A percentile compares a stretch with the other conserved stretches of the same genome.
These are phyloP conservation scores for Nothobranchius kuhntae DNA, from an alignment of 2,113 vertebrate species.

Conservation along the genomic window DNA sequence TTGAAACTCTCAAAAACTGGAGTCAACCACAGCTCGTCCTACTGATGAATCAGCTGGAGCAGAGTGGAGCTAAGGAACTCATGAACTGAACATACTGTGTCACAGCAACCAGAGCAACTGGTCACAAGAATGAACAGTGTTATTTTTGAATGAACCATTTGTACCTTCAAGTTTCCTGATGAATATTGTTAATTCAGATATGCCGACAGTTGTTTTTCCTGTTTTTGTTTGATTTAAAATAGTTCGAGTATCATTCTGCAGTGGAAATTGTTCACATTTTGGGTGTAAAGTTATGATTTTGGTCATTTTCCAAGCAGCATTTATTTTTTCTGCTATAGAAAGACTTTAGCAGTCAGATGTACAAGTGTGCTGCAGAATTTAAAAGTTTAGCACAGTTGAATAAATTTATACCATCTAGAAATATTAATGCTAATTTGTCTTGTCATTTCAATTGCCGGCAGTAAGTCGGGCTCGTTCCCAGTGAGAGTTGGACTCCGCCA, in stretches of 20 bases:
- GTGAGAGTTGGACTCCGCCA: too few species aligned
- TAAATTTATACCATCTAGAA: slow-evolving; percentile 42
- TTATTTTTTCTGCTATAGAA: slow-evolving; percentile 16
- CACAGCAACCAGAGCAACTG: slow-evolving; percentile 13
- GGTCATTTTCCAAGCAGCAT: slow-evolving; percentile 16
- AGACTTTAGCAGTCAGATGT: slow-evolving; percentile 26
- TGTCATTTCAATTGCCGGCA: too few species aligned
- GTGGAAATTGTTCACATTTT: slow-evolving; percentile 9
- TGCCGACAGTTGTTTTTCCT: slow-evolving; percentile 8
- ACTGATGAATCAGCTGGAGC: slow-evolving; percentile 30
- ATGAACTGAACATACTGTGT: slow-evolving; percentile 21
- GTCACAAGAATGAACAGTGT: slow-evolving; percentile 52
- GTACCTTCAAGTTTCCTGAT: slow-evolving; percentile 29
- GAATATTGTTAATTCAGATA: slow-evolving; percentile 4
- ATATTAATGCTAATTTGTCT: slow-evolving; percentile 16
- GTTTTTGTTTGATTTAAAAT: slow-evolving; percentile 43
- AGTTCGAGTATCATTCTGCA: neutral
- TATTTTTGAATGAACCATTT: slow-evolving; percentile 45
- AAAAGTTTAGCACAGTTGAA: slow-evolving; percentile 34
- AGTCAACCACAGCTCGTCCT: slow-evolving; percentile 51
- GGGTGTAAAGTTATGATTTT: neutral
- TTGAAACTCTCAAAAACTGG: slow-evolving; percentile 61
- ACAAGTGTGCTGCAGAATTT: slow-evolving; percentile 53
- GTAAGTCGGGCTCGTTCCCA: too few species aligned
- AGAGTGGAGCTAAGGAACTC: slow-evolving; percentile 2